A percentile compares a stretch with the other conserved stretches of the same genome.
These are phyloP conservation scores for Muscicapa striata DNA, from an alignment of 2,797 vertebrate genomes.

Conservation along the genomic window DNA sequence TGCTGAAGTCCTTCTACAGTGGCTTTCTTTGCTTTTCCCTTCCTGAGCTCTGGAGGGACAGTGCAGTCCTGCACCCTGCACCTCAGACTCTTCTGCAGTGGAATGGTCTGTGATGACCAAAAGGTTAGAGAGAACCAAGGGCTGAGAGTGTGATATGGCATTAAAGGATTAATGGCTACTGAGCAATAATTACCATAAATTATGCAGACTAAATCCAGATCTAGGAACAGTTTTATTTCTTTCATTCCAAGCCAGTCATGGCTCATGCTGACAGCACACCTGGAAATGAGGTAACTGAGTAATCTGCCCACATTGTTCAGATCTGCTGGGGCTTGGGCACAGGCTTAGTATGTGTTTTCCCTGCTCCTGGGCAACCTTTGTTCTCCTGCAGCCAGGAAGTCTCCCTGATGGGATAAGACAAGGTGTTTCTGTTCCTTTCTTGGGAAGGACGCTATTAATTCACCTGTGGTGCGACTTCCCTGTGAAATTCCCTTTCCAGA, in stretches of 20 bases:
- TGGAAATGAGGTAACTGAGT: slow-evolving; percentile 63
- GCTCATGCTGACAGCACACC: slow-evolving; percentile 48
- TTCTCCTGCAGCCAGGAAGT: slow-evolving; percentile 30
- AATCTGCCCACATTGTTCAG: slow-evolving; percentile 44
- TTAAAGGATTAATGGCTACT: neutral
- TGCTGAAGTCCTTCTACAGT: neutral
- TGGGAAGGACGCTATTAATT: neutral
- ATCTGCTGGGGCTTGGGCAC: slow-evolving; percentile 7
- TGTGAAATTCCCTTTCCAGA: slow-evolving; percentile 17
- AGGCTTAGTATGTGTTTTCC: neutral
- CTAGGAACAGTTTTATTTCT: slow-evolving; percentile 23
- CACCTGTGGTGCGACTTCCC: neutral
- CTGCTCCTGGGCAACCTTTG: slow-evolving; percentile 43
- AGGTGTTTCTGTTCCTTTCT: neutral
- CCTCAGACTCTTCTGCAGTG: neutral
- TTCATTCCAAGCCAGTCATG: slow-evolving; percentile 50
- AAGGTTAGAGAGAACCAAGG: neutral
- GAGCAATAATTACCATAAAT: slow-evolving; percentile 11
- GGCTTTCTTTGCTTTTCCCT: neutral
- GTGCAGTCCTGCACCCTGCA: neutral
- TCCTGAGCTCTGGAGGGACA: neutral
- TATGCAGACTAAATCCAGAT: slow-evolving; percentile 2
- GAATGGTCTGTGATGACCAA: neutral
- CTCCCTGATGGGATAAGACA: neutral
- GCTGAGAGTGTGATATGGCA: neutral